These are phyloP conservation scores for Acrobasis consociella DNA, from an alignment of 2,888 invertebrate species.

Conservation along the genomic window DNA sequence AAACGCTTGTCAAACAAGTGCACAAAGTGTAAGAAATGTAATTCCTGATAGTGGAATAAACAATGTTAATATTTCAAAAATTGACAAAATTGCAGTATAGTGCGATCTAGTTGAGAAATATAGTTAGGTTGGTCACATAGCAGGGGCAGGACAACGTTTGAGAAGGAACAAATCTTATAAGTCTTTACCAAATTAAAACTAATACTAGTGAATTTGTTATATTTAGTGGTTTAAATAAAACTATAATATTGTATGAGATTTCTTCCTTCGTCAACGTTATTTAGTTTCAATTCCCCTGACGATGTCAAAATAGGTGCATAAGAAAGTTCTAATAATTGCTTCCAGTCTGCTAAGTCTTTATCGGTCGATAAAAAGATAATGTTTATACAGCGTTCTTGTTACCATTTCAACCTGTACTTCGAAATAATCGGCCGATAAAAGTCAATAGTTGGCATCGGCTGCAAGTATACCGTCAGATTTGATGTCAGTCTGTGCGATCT, in stretches of 20 bases:
- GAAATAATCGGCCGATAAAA: background rate
- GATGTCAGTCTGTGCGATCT: constrained; percentile 21
- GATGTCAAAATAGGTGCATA: constrained; percentile 26
- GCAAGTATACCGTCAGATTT: constrained; percentile 34
- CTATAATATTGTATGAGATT: background rate
- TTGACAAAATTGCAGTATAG: constrained; percentile 32
- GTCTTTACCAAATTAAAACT: too few species aligned
- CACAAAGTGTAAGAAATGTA: constrained; percentile 61
- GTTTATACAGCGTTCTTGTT: too few species aligned
- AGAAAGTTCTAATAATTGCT: constrained; percentile 38
- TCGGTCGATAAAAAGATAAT: background rate
- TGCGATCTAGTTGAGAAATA: background rate
- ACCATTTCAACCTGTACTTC: too few species aligned
- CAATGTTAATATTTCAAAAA: constrained; percentile 49
- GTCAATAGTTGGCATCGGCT: constrained; percentile 12
- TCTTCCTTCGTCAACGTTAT: background rate
- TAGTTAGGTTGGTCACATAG: background rate
- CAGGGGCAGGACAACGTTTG: background rate
- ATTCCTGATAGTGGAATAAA: constrained; percentile 63
- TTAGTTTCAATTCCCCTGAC: background rate
- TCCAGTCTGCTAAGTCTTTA: constrained; percentile 27
- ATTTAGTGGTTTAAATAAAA: background rate
- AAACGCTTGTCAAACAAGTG: constrained; percentile 78
- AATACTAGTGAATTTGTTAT: background rate
- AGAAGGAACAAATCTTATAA: background rate